These are phyloP conservation scores for Cottoperca gobio DNA, from an alignment of 2,797 vertebrate species.

Conservation along the genomic window DNA sequence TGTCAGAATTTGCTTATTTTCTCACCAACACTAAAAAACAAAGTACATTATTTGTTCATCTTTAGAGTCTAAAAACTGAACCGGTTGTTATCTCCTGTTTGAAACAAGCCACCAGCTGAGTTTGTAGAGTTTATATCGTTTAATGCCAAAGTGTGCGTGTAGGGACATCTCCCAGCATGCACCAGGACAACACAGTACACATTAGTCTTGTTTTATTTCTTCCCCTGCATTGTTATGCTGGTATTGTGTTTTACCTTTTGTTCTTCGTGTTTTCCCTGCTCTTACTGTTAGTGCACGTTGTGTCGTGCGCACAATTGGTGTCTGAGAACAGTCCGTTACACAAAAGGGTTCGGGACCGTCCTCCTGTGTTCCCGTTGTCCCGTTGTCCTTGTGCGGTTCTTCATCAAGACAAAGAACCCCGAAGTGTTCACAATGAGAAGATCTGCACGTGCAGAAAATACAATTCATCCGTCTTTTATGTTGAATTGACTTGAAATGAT, in stretches of 20 bases:
- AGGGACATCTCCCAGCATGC: slow-evolving; percentile 26
- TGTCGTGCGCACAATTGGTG: neutral
- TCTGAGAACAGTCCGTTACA: neutral
- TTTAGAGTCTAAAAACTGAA: neutral
- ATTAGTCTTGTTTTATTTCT: neutral
- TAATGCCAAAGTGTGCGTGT: neutral
- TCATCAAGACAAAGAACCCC: neutral
- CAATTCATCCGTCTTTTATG: neutral
- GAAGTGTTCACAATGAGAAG: too few relatives aligned
- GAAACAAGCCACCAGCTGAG: neutral
- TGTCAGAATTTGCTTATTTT: neutral
- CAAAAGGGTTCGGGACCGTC: neutral
- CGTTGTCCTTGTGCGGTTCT: neutral
- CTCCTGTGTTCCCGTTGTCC: too few relatives aligned
- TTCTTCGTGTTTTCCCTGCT: neutral
- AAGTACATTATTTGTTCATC: neutral
- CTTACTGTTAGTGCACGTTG: neutral
- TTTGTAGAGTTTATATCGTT: neutral
- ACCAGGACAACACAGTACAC: neutral
- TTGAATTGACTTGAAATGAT: neutral
- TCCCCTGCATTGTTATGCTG: neutral
- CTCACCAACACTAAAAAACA: neutral
- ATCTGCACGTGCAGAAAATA: neutral
- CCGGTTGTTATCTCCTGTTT: neutral
- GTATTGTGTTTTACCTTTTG: neutral